Conservation (phyloP, 2,888 invertebrate genomes). For the Crematogaster levior region DNA sequence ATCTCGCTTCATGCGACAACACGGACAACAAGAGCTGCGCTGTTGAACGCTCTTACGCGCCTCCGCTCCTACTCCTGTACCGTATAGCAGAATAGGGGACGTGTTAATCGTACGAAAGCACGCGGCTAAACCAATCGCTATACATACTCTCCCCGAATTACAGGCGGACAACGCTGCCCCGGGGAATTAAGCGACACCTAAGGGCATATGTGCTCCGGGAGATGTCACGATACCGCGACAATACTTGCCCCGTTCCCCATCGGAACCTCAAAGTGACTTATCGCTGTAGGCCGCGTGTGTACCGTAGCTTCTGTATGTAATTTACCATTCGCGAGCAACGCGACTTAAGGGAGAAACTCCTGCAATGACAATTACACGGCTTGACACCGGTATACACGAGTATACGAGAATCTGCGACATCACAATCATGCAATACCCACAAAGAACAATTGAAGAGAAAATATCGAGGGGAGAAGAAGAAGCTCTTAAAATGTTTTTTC, state of each 20-base stretch:
- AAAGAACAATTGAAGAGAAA: background rate
- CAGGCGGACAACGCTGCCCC: conserved; percentile 74
- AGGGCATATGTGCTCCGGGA: conserved; percentile 69
- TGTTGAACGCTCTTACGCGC: conserved; percentile 4
- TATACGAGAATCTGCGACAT: background rate
- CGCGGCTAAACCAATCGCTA: conserved; percentile 78
- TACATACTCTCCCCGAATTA: conserved; percentile 75
- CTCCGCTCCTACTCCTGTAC: background rate
- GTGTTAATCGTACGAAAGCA: conserved; percentile 75
- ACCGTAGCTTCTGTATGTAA: conserved; percentile 10
- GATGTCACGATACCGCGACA: conserved; percentile 70
- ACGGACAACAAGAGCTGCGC: background rate
- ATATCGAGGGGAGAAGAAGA: background rate
- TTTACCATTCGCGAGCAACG: background rate
- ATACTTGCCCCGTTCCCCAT: conserved; percentile 60
- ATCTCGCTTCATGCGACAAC: background rate
- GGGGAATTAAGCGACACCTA: conserved; percentile 74
- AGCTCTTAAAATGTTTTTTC: background rate
- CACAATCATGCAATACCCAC: background rate
- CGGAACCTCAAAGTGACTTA: conserved; percentile 59
- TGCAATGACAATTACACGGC: background rate
- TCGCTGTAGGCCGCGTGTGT: conserved; percentile 41
- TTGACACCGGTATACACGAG: background rate
- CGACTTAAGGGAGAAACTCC: background rate
- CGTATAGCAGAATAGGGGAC: conserved; percentile 64